Evolutionary conservation across 2,113 vertebrate species (phyloP).

Genomic region (Etheostoma cragini): DNA sequence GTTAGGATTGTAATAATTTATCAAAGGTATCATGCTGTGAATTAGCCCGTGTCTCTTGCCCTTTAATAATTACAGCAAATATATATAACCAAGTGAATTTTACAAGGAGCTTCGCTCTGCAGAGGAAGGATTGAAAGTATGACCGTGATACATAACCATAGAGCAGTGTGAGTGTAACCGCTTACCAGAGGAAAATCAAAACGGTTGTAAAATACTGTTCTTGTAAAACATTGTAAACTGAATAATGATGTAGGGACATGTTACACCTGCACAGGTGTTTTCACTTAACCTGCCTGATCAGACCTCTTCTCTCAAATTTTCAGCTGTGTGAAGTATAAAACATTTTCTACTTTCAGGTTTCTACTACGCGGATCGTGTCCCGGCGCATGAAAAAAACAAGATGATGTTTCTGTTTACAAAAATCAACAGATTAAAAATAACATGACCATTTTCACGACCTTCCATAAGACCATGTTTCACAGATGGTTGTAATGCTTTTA

Average conservation of each 20-base stretch:
- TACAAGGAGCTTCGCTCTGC: neutral
- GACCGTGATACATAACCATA: neutral
- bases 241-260: too few species aligned
- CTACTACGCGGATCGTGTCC: too few species aligned
- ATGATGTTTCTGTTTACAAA: too few species aligned
- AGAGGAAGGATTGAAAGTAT: neutral
- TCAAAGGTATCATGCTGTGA: constrained; percentile 40
- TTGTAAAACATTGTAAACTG: too few species aligned
- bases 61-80: constrained; percentile 30
- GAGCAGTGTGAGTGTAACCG: neutral
- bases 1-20: constrained; percentile 51
- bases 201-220: neutral
- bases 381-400: too few species aligned
- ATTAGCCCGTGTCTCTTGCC: constrained; percentile 6
- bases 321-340: too few species aligned
- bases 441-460: too few species aligned
- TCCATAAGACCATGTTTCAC: too few species aligned
- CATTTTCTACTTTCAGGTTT: neutral
- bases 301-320: neutral
- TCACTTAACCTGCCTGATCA: neutral
- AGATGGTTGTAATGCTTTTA: too few species aligned
- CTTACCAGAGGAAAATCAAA: neutral
- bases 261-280: too few species aligned
- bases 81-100: constrained; percentile 25
- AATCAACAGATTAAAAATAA: too few species aligned